Conservation (phyloP, 2,888 invertebrate species). For the Diachrysia chrysitis region DNA sequence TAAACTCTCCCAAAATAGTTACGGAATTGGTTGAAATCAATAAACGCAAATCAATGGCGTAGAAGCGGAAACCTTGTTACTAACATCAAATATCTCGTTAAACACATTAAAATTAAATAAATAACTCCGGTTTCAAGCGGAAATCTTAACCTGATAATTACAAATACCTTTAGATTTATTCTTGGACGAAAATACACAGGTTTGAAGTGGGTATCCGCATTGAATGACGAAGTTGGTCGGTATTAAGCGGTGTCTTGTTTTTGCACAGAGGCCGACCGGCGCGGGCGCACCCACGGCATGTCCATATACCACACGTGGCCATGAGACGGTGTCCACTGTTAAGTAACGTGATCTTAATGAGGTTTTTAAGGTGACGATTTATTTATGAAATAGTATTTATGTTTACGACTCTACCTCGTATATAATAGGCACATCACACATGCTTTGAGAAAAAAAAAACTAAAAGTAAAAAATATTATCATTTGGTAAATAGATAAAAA, state of each 20-base stretch:
- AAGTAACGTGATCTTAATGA: slow-evolving; percentile 10
- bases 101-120: no score
- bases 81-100: no score
- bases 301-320: slow-evolving; percentile 26
- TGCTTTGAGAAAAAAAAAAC: no score
- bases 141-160: no score
- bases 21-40: no score
- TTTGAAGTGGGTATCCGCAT: slow-evolving; percentile 43
- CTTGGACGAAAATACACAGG: not conserved
- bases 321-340: slow-evolving; percentile 15
- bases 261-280: slow-evolving; percentile 33
- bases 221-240: slow-evolving; percentile 14
- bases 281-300: slow-evolving; percentile 42
- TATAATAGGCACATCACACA: no score
- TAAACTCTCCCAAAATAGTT: no score
- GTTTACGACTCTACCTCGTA: not conserved
- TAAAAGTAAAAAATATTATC: no score
- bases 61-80: no score
- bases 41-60: no score
- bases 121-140: no score
- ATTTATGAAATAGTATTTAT: not conserved
- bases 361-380: not conserved
- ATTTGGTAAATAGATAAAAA: no score
- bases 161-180: not conserved
- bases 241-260: slow-evolving; percentile 41